Base-by-base conservation (phyloP, 2,888 invertebrate genomes). In the Cheilosia urbana region DNA sequence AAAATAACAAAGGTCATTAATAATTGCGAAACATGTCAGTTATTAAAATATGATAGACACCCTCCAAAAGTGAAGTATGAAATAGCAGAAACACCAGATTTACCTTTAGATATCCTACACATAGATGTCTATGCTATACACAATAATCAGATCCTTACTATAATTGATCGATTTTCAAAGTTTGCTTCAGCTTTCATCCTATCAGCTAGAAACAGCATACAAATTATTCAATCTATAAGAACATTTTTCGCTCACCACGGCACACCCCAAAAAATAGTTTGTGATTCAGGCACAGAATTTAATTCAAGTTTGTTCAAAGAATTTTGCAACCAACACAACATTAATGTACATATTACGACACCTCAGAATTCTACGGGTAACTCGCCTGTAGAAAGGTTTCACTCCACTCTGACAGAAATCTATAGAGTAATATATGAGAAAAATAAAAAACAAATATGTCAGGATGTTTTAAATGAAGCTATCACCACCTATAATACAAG, bases 251-350 rank as follows among this genome's bases (percentile, higher is more conserved):
- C 30, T 15, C 62, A 17, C 2, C 69, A 79, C 17, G 87, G 84
- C 3, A 63, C 49, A 15, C 87, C 82, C 6, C 76, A 68, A 17
- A 80, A 83, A 57, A 13, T 83, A 6, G 49, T 82, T 6, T 80
- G 62, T 5, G 85, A 88, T 17, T 87, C 85, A 57, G 88, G 83
- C 7, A 57, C 76, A 24, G 77, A 87, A 62, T 87, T 83, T 27
- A 21, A 79, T 4, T 42, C 66, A 11, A 84, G 51, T 17, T 13
- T 84, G 15, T 87, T 88, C 15, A 77, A 75, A 3, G 83, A 87
- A 15, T 87, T 88, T 51, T 78, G 69, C 17, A 17, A 72, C 6
- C 71, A 77, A 65, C 79, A 72, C 17, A 24, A 73, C 2, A 73
- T 80, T 0, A 17, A n/a, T 21, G 6, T 49, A 1, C 85, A 88